Base-by-base conservation (phyloP, 2,888 invertebrate genomes). In the Malthinus seriepunctatus region DNA sequence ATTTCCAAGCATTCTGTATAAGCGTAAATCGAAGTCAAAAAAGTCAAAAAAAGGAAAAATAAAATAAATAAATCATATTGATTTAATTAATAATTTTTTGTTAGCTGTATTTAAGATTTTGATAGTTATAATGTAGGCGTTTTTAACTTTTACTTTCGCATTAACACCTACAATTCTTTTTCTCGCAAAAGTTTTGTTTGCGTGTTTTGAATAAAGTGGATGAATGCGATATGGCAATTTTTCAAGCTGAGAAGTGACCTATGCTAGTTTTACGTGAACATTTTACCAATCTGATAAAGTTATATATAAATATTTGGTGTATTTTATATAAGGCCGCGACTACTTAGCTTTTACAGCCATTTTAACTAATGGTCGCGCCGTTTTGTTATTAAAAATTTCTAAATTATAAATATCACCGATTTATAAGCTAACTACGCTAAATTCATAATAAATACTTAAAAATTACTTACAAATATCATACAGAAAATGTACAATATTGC, bases 301-400 rank as follows among this genome's bases (percentile, higher is more conserved):
- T 52, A 63, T 62, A 62, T 62, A 63, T 63, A 66, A 62, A 64
- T 64, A 64, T 70, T 74, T 74, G 74, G 74, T 74, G 74, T 73
- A 74, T 73, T 68, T 65, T 66, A 69, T 23, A 23, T 73, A 74
- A 74, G 73, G 73, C 74, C 70, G 73, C 72, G 72, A 73, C 73
- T 71, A 71, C 66, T 63, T 65, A 66, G 65, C 64, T 63, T 62
- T 61, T 56, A 60, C 51, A 60, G 59, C 55, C 59, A 55, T 48
- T 55, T 60, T 50, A 23, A 53, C 48, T 56, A 52, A 51, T 51
- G 54, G 60, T 60, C 60, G 56, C 56, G 60, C 60, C 60, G 56
- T 53, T 38, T 23, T 23, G 23, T 23, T 23, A 23, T 23, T 23
- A 23, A 38, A 50, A 15, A 15, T 15, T 50, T 15, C 50, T 56